A percentile compares a stretch with the other conserved stretches of the same genome.
phyloP scores from a whole-genome alignment of 2,113 vertebrate species.

The Morone chrysops region DNA sequence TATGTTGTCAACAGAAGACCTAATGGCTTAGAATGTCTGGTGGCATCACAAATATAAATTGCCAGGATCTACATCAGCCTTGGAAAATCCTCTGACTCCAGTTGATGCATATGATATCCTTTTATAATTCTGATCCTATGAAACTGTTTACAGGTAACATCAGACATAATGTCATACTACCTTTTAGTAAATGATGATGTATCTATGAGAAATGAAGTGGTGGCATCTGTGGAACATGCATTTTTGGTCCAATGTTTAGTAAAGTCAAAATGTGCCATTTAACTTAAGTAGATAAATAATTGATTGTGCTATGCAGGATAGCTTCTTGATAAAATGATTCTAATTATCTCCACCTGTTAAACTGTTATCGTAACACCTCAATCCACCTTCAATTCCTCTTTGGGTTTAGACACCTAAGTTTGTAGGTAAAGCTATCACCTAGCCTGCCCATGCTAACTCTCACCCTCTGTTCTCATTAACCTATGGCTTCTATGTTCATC shows the following conservation, averaged over 20 bases:
- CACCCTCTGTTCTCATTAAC: conserved; percentile 57
- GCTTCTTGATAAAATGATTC: no score
- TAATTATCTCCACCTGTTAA: neutral
- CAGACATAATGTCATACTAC: neutral
- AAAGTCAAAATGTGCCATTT: neutral
- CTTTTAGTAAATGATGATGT: neutral
- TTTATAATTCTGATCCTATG: neutral
- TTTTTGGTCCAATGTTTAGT: no score
- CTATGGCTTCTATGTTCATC: conserved; percentile 67
- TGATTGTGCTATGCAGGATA: neutral
- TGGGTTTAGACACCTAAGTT: neutral
- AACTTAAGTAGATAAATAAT: neutral
- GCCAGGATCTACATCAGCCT: neutral
- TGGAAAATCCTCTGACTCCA: neutral
- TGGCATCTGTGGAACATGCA: no score
- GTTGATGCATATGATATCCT: neutral
- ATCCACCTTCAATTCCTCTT: no score
- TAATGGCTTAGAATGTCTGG: neutral
- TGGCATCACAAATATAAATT: neutral
- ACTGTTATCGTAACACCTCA: no score
- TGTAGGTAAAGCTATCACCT: neutral
- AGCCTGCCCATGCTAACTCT: neutral
- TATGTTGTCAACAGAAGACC: neutral
- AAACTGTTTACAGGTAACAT: neutral
- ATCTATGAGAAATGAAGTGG: no score